These are phyloP conservation scores for Telmatochromis sp. DNA, from an alignment of 2,113 vertebrate species.

Conservation along the genomic window DNA sequence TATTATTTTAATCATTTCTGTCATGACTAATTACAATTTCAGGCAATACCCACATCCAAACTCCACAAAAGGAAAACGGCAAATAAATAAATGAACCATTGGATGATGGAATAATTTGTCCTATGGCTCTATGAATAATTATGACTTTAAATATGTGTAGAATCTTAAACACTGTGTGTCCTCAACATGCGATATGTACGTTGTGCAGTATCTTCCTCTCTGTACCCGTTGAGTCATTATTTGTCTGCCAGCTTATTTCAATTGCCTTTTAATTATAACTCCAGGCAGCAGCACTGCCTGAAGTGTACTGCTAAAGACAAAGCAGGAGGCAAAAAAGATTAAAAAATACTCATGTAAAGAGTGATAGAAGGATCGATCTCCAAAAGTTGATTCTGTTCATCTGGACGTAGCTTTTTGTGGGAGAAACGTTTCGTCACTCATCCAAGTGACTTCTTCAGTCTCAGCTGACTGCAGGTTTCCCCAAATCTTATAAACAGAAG, in stretches of 20 bases:
- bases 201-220: background rate
- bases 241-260: background rate
- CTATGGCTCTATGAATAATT: background rate
- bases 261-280: background rate
- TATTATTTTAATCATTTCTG: background rate
- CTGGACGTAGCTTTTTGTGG: fast-evolving
- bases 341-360: background rate
- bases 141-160: background rate
- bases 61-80: fast-evolving
- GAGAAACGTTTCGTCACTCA: fast-evolving
- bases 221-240: background rate
- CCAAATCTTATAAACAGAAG: background rate
- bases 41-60: background rate
- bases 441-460: background rate
- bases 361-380: conserved; percentile 27
- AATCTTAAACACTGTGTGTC: background rate
- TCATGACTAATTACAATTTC: background rate
- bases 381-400: background rate
- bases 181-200: background rate
- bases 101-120: background rate
- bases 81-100: background rate
- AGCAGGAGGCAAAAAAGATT: background rate
- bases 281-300: background rate
- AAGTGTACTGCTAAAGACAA: background rate
- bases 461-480: background rate